Evolutionary conservation across 2,113 vertebrate species (phyloP).

Genomic region (Petromus typicus): DNA sequence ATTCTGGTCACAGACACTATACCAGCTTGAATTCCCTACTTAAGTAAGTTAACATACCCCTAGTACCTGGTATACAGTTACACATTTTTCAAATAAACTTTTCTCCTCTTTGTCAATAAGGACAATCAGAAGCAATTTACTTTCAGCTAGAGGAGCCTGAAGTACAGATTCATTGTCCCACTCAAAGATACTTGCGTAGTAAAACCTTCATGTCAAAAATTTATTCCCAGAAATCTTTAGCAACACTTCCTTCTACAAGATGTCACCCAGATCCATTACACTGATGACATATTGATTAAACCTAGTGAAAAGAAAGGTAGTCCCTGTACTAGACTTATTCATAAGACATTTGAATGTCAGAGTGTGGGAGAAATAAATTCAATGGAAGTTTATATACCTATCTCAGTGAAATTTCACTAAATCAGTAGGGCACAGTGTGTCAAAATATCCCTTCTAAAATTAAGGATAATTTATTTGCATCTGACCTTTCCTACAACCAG

Average conservation of each 20-base stretch:
- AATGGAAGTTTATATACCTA: background rate
- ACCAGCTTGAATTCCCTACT: background rate
- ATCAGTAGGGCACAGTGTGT: background rate
- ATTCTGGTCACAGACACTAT: background rate
- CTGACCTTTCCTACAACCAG: background rate
- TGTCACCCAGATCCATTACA: background rate
- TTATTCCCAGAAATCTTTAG: background rate
- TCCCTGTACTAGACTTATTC: background rate
- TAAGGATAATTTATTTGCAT: background rate
- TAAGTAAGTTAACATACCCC: background rate
- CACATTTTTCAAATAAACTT: background rate
- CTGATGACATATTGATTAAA: background rate
- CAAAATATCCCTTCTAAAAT: background rate
- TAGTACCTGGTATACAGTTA: background rate
- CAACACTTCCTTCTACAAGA: background rate
- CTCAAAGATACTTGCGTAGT: background rate
- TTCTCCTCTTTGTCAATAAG: background rate
- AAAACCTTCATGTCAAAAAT: background rate
- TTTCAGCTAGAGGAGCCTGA: background rate
- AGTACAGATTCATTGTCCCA: background rate
- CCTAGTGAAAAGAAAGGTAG: background rate
- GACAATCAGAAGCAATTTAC: background rate
- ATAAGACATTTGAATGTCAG: background rate
- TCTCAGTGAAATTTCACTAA: background rate
- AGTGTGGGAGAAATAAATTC: background rate